Base-by-base conservation (phyloP, 2,888 invertebrate genomes). In the Phrixothrix hirtus region DNA sequence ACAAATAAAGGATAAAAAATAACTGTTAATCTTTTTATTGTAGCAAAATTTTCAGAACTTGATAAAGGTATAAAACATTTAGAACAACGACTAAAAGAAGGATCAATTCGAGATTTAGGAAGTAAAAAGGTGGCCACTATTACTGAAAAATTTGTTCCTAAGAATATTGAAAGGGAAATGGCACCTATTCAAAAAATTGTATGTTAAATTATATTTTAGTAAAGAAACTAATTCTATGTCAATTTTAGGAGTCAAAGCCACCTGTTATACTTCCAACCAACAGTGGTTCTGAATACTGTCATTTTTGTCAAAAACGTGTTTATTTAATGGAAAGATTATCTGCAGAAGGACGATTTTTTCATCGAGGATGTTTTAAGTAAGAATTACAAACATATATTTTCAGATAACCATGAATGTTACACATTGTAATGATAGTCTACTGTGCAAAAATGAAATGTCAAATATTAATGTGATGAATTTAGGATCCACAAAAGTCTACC, bases 291-390 rank as follows among this genome's bases (percentile, higher is more conserved):
- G 89, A 90, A 73, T 81, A 81, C 67, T 93, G 87, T 78, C 92
- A 86, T 79, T 93, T 95, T 77, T 97, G 97, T 77, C 85, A 87
- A 44, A 89, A 90, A 75, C 84, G 92, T 32, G 96, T 97, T 44
- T 97, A 97, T 75, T 84, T 96, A 16, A 94, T 96, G 80, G 96
- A 97, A 75, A 83, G 92, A 58, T 84, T 95, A 58, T 88, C 86
- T 34, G 92, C 95, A 1, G 92, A 93, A 79, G 94, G 94, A 10
- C 83, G 91, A 66, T 91, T 91, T 69, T 86, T 96, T 73, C 96
- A 97, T 77, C 85, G 95, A 49, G 88, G 89, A 32, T 97, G 97
- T 78, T 92, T 97, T 78, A 87, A 74, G 73, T 74, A 42, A n/a
- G n/a, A 15, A 32, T 30, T 36, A 14, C 11, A 1, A 14, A n/a